A percentile compares a stretch with the other conserved stretches of the same genome.
These are phyloP conservation scores for Macrophya annulata DNA, from an alignment of 2,888 invertebrate genomes.

Conservation along the genomic window DNA sequence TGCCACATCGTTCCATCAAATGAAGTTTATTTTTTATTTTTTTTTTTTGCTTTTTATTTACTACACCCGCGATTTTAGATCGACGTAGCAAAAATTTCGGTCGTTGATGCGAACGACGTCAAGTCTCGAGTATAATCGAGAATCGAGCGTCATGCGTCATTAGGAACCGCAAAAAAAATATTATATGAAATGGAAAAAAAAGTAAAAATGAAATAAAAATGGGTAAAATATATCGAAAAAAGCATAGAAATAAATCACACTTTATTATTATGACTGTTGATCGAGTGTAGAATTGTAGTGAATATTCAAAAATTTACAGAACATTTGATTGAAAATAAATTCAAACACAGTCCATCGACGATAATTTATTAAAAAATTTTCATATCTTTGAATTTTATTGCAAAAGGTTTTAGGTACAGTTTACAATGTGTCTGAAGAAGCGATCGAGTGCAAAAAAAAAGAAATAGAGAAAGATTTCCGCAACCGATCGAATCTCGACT, in stretches of 20 bases:
- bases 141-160: constrained; percentile 36
- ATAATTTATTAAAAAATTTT: neutral
- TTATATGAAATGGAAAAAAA: neutral
- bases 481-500: constrained; percentile 34
- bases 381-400: neutral
- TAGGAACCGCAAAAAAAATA: constrained; percentile 1
- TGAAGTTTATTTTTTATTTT: constrained; percentile 29
- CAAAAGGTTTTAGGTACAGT: neutral
- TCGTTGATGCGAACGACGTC: constrained; percentile 31
- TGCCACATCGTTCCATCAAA: constrained; percentile 32
- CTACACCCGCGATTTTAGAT: constrained; percentile 1
- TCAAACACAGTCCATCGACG: neutral
- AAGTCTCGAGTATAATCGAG: constrained; percentile 27
- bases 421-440: neutral
- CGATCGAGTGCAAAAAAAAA: constrained; percentile 12
- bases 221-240: neutral
- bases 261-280: neutral
- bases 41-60: too few species aligned
- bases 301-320: neutral
- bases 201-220: neutral
- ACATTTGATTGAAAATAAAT: neutral
- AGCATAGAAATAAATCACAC: neutral
- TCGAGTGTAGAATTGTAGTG: neutral
- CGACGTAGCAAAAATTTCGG: constrained; percentile 31
- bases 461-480: constrained; percentile 34